These are phyloP conservation scores for Ovis aries DNA, from an alignment of 2,113 vertebrate species.

Conservation along the genomic window DNA sequence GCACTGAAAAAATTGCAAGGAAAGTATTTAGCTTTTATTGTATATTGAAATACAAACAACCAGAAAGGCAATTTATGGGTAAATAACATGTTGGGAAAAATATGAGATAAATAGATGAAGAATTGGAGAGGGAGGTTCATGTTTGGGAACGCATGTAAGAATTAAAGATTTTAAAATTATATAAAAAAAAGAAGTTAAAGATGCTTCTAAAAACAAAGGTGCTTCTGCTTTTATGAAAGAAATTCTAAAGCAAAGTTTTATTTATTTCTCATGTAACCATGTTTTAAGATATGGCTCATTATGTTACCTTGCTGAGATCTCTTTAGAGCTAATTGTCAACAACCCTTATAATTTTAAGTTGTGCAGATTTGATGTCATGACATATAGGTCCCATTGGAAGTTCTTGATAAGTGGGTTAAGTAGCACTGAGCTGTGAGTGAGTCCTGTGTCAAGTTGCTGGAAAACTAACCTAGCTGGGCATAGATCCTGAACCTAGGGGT, in stretches of 20 bases:
- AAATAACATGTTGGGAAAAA: background rate
- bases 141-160: too few relatives aligned
- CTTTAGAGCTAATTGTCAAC: background rate
- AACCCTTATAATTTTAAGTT: background rate
- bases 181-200: background rate
- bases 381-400: background rate
- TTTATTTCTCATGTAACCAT: background rate
- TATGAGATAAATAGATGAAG: background rate
- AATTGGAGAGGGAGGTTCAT: background rate
- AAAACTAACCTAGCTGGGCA: background rate
- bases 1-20: background rate
- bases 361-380: background rate
- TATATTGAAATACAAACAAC: background rate
- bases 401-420: background rate
- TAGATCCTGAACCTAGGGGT: background rate
- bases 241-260: background rate
- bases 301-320: background rate
- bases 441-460: background rate
- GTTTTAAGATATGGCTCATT: background rate
- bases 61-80: background rate
- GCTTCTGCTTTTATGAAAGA: background rate
- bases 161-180: too few relatives aligned
- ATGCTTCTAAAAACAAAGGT: background rate
- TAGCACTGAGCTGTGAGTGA: background rate
- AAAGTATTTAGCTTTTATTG: background rate